These are phyloP conservation scores for Apotomis betuletana DNA, from an alignment of 2,888 invertebrate species.

Conservation along the genomic window DNA sequence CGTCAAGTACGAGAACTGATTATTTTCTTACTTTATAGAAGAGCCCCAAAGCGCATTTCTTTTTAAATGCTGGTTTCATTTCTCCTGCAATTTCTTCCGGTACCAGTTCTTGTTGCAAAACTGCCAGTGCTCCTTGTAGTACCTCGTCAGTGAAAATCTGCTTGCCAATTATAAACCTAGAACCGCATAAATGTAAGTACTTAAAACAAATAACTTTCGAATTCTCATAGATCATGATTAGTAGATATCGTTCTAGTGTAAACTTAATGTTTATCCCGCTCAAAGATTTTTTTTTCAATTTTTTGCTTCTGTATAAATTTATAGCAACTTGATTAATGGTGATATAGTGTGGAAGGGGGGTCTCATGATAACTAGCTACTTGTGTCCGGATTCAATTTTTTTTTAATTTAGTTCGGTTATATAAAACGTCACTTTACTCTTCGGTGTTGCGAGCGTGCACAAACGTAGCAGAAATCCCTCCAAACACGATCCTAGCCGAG, in stretches of 20 bases:
- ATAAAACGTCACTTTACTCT: conserved; percentile 49
- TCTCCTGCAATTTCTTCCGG: conserved; percentile 84
- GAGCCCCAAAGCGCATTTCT: conserved; percentile 83
- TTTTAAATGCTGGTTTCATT: conserved; percentile 84
- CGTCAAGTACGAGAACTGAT: too few relatives aligned
- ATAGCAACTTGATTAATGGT: too few relatives aligned
- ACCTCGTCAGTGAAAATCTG: conserved; percentile 73
- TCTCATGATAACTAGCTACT: too few relatives aligned
- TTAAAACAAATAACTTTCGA: too few relatives aligned
- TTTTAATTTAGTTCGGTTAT: background rate
- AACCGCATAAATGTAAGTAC: background rate
- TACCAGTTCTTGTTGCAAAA: conserved; percentile 83
- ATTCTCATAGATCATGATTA: too few relatives aligned
- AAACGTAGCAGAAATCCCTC: conserved; percentile 81
- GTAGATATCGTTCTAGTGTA: too few relatives aligned
- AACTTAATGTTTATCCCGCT: too few relatives aligned
- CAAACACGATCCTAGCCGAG: conserved; percentile 84
- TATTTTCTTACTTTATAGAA: conserved; percentile 85
- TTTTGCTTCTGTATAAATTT: too few relatives aligned
- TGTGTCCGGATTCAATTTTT: too few relatives aligned
- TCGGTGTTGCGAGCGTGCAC: conserved; percentile 85
- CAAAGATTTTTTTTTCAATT: too few relatives aligned
- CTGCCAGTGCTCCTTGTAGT: conserved; percentile 78
- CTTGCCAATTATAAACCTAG: conserved; percentile 53
- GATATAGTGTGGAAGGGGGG: too few relatives aligned